Evolutionary conservation across 2,797 vertebrate species (phyloP).

Genomic region (Nannoperca australis): DNA sequence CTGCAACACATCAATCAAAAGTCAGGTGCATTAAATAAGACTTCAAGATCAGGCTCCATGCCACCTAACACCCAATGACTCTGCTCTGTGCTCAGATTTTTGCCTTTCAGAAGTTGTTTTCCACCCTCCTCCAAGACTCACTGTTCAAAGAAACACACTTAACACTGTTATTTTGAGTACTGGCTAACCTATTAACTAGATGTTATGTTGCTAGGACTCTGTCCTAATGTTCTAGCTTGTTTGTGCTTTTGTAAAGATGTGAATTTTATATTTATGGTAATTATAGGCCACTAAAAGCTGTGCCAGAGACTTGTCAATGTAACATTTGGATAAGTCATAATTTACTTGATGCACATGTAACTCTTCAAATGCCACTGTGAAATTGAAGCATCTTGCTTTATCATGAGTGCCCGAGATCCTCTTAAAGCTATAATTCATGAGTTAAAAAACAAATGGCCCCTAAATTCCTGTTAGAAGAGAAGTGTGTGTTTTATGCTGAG

Average conservation of each 20-base stretch:
- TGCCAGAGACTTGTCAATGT: constrained; percentile 23
- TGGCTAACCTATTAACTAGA: not conserved
- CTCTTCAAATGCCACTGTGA: constrained; percentile 1
- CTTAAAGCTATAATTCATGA: not conserved
- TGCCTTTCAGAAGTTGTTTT: not conserved
- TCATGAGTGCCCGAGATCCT: not conserved
- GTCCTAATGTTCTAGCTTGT: not conserved
- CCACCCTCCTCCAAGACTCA: not conserved
- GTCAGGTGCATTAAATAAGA: constrained; percentile 1
- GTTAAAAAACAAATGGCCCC: constrained; percentile 4
- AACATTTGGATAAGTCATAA: constrained; percentile 25
- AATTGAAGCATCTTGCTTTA: not conserved
- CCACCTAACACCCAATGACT: not conserved
- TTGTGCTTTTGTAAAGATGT: constrained; percentile 19
- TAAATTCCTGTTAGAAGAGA: not conserved
- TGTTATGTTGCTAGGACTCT: not conserved
- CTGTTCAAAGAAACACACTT: not conserved
- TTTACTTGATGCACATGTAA: constrained; percentile 21
- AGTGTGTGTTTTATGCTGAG: not conserved
- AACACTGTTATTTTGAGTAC: no score
- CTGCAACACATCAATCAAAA: constrained; percentile 18
- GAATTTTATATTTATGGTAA: constrained; percentile 44
- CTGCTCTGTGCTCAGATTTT: not conserved
- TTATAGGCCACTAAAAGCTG: constrained; percentile 15
- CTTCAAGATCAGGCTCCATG: not conserved